Conservation (phyloP, 2,113 vertebrate genomes). For the Butorides virescens region DNA sequence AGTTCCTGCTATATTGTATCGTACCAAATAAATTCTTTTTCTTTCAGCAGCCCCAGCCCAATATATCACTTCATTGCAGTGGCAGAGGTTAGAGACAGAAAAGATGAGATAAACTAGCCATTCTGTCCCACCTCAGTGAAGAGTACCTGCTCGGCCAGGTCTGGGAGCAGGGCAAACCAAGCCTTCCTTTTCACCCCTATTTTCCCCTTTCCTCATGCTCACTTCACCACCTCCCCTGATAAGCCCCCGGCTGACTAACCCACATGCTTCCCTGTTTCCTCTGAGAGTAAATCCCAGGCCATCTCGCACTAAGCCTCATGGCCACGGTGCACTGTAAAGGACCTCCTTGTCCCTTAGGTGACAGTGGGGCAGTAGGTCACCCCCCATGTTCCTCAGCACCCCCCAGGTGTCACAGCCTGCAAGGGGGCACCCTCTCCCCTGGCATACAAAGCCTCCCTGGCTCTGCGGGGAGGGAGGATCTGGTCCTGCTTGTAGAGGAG, state of each 20-base stretch:
- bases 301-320: not conserved
- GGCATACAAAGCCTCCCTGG: not conserved
- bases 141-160: not conserved
- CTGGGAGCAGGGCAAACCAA: not conserved
- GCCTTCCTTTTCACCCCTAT: not conserved
- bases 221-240: not conserved
- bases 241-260: not conserved
- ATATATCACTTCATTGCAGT: not conserved
- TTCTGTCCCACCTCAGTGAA: not conserved
- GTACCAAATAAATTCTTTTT: not conserved
- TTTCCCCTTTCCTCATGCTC: not conserved
- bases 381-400: accelerated
- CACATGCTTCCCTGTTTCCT: accelerated
- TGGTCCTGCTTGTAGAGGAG: not conserved
- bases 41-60: not conserved
- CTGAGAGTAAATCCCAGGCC: not conserved
- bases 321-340: not conserved
- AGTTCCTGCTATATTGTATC: not conserved
- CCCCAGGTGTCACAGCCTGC: not conserved
- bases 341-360: not conserved
- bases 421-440: not conserved
- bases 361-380: not conserved
- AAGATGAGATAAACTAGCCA: not conserved
- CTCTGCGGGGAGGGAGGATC: not conserved
- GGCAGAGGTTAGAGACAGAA: not conserved